phyloP scores from a whole-genome alignment of 35 echinoderm and acorn worm species.

The Stichopus chloronotus region DNA sequence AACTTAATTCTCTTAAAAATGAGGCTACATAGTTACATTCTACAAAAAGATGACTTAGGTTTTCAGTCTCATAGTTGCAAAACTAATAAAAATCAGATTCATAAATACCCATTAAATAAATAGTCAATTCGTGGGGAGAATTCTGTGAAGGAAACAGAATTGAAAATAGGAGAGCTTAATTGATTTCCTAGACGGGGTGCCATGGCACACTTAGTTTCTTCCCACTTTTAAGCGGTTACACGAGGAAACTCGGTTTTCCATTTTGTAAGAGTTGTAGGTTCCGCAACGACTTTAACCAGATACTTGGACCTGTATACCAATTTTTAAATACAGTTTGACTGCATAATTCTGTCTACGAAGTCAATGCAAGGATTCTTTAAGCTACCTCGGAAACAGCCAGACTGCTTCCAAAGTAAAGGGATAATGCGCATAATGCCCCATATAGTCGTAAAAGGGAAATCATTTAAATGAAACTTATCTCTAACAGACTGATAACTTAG shows the following conservation, averaged over 20 bases:
- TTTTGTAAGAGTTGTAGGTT: neutral
- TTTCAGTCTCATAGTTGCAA: neutral
- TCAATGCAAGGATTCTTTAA: neutral
- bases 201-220: neutral
- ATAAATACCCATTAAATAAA: neutral
- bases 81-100: neutral
- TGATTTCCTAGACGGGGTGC: neutral
- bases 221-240: neutral
- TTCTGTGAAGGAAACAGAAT: neutral
- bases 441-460: neutral
- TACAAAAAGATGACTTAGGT: neutral
- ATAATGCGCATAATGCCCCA: no score
- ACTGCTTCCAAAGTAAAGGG: neutral
- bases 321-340: neutral
- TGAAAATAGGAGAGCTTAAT: neutral
- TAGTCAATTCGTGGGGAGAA: neutral
- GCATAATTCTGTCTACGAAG: neutral
- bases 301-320: neutral
- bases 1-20: no score
- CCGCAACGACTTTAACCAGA: slow-evolving; percentile 1
- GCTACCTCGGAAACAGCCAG: neutral
- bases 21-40: slow-evolving; percentile 13
- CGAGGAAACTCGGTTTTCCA: neutral
- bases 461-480: neutral
- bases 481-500: neutral